phyloP scores from a whole-genome alignment of 2,888 invertebrate genomes.

The Protodeltote pygarga region DNA sequence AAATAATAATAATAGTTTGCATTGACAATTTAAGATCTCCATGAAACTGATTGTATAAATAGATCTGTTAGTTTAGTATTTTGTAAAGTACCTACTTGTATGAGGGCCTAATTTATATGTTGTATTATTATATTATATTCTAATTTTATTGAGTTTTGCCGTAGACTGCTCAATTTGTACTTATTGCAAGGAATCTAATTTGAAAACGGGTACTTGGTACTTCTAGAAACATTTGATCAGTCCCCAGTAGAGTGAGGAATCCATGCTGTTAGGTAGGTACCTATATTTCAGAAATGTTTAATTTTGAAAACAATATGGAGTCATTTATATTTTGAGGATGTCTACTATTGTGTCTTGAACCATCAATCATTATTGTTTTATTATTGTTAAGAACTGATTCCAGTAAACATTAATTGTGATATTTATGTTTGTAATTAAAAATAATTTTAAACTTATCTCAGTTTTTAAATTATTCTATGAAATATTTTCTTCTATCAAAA shows the following conservation, averaged over 20 bases:
- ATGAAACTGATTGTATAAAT: not conserved
- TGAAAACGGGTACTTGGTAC: not conserved
- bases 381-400: conserved; percentile 4
- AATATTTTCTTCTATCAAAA: too few relatives aligned
- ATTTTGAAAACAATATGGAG: too few relatives aligned
- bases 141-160: conserved; percentile 12
- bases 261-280: too few relatives aligned
- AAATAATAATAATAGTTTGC: not conserved
- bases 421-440: conserved; percentile 38
- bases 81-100: too few relatives aligned
- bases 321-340: not conserved
- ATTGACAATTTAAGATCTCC: conserved; percentile 4
- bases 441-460: conserved; percentile 5
- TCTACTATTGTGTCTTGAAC: not conserved
- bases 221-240: not conserved
- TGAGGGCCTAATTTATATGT: not conserved
- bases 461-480: too few relatives aligned
- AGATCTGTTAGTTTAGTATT: conserved; percentile 22
- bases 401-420: conserved; percentile 34
- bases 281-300: not conserved
- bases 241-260: too few relatives aligned
- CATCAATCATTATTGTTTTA: conserved; percentile 14
- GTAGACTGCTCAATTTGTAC: conserved; percentile 36
- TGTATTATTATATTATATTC: not conserved
- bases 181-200: conserved; percentile 9